These are phyloP conservation scores for Megaustenia siamemsis DNA, from an alignment of 2,888 invertebrate species.

Conservation along the genomic window DNA sequence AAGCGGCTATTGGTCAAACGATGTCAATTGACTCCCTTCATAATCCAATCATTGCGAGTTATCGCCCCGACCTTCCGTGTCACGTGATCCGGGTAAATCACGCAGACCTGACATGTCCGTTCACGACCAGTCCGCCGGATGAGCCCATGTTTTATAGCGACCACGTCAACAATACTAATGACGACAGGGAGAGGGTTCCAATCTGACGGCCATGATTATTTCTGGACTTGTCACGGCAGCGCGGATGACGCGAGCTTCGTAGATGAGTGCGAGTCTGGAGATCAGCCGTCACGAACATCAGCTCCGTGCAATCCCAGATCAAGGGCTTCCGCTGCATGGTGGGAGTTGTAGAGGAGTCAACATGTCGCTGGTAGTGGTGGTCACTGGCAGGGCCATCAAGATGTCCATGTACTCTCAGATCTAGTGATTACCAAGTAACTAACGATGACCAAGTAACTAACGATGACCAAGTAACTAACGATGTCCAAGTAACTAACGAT, in stretches of 20 bases:
- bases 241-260: background rate
- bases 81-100: constrained; percentile 42
- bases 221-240: background rate
- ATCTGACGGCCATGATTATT: background rate
- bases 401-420: too few species aligned
- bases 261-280: background rate
- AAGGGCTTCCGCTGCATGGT: too few species aligned
- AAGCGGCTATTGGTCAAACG: constrained; percentile 40
- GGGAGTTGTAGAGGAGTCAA: too few species aligned
- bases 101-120: constrained; percentile 39
- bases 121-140: constrained; percentile 23
- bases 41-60: constrained; percentile 47
- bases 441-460: too few species aligned
- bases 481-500: too few species aligned
- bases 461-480: too few species aligned
- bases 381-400: too few species aligned
- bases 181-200: background rate
- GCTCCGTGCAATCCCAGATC: background rate
- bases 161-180: constrained; percentile 32
- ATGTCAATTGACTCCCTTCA: constrained; percentile 41
- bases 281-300: constrained; percentile 11
- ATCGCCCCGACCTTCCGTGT: constrained; percentile 46
- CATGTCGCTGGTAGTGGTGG: too few species aligned
- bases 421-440: too few species aligned
- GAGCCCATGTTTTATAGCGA: constrained; percentile 41